Evolutionary conservation across 2,797 vertebrate species (phyloP).

Genomic region (Acrossocheilus wenchowensis): DNA sequence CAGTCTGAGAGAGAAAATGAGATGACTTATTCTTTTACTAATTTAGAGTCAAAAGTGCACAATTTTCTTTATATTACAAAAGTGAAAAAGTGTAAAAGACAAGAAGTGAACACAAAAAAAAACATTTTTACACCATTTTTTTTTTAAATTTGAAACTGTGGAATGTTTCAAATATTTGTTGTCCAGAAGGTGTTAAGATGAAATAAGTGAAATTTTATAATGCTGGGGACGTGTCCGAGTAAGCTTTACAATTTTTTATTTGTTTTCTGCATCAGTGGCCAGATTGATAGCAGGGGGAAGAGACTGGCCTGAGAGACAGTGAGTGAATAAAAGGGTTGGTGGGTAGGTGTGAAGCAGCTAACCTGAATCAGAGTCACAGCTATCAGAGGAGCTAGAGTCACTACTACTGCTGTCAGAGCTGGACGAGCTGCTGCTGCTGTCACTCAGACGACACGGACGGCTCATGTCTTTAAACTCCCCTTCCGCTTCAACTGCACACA

Average conservation of each 20-base stretch:
- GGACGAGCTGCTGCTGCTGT: constrained; percentile 73
- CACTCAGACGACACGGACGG: constrained; percentile 74
- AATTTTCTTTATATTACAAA: constrained; percentile 25
- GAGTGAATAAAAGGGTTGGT: constrained; percentile 41
- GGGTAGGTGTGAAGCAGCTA: constrained; percentile 66
- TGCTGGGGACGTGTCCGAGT: constrained; percentile 13
- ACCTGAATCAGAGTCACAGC: constrained; percentile 87
- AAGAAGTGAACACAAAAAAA: constrained; percentile 17
- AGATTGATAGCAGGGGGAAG: neutral
- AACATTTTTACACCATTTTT: constrained; percentile 40
- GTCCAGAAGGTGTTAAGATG: constrained; percentile 45
- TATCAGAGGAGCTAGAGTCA: constrained; percentile 79
- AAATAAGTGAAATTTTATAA: constrained; percentile 16
- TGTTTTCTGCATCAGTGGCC: constrained; percentile 30
- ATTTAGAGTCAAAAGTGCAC: constrained; percentile 49
- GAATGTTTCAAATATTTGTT: constrained; percentile 49
- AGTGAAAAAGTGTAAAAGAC: neutral
- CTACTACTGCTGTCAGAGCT: constrained; percentile 72
- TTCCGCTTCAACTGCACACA: constrained; percentile 68
- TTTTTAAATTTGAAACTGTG: neutral
- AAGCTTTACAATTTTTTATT: constrained; percentile 25
- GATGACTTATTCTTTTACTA: constrained; percentile 30
- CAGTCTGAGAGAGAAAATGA: neutral
- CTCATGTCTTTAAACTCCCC: constrained; percentile 43
- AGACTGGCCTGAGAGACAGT: neutral